Evolutionary conservation across 2,113 vertebrate genomes (phyloP).

Genomic region (Triplophysa rosa): DNA sequence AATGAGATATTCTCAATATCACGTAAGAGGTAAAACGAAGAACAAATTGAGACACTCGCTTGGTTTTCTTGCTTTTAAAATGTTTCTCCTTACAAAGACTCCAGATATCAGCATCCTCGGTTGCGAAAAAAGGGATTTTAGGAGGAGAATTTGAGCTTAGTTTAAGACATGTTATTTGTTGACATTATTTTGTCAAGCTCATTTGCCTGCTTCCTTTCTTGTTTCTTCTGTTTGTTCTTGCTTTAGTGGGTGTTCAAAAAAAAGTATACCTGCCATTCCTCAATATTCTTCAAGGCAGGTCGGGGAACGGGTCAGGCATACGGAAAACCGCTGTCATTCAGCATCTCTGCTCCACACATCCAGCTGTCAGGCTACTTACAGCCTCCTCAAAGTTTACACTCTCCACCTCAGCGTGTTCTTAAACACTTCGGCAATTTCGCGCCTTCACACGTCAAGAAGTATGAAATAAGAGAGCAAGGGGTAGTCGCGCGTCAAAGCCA

Average conservation of each 20-base stretch:
- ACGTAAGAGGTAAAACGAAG: too few species aligned
- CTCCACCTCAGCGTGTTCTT: constrained; percentile 46
- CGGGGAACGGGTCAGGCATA: constrained; percentile 44
- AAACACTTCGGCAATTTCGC: constrained; percentile 44
- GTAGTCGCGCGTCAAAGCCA: background rate
- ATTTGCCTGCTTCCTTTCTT: too few species aligned
- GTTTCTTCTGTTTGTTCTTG: background rate
- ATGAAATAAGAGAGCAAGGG: constrained; percentile 41
- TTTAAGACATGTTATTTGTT: background rate
- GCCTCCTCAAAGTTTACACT: constrained; percentile 53
- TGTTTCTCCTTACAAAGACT: too few species aligned
- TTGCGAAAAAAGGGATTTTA: too few species aligned
- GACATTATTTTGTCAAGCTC: too few species aligned
- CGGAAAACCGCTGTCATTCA: constrained; percentile 49
- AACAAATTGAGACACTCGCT: too few species aligned
- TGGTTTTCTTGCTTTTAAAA: too few species aligned
- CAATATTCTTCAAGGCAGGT: constrained; percentile 62
- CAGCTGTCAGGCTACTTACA: constrained; percentile 56
- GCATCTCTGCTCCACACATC: constrained; percentile 53
- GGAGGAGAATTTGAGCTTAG: too few species aligned
- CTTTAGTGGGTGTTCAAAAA: constrained; percentile 33
- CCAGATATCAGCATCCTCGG: too few species aligned
- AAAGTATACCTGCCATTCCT: constrained; percentile 60
- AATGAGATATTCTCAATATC: constrained; percentile 9
- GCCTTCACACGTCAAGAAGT: constrained; percentile 35